Evolutionary conservation across 2,797 vertebrate species (phyloP).

Genomic region (Carapus acus): DNA sequence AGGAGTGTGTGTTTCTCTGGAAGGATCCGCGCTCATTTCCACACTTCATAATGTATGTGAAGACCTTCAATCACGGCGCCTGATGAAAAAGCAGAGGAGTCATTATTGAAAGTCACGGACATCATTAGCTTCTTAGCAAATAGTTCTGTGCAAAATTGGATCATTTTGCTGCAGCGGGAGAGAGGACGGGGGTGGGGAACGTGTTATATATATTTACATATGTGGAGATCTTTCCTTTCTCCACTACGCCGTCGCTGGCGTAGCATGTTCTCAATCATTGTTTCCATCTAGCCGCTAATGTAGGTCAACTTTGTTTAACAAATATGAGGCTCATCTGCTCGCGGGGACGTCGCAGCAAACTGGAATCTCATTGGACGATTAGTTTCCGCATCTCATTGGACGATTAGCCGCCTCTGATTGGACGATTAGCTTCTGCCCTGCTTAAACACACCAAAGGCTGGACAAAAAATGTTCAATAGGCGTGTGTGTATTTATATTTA

Average conservation of each 20-base stretch:
- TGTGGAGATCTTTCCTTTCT: too few species aligned
- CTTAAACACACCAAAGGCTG: too few species aligned
- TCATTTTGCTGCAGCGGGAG: background rate
- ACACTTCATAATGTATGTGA: background rate
- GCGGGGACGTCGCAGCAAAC: conserved; percentile 28
- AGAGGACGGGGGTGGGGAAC: too few species aligned
- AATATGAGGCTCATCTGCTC: conserved; percentile 21
- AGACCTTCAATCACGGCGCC: background rate
- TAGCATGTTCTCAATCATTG: too few species aligned
- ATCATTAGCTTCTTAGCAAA: background rate
- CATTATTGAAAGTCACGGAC: too few species aligned
- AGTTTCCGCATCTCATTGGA: conserved; percentile 20
- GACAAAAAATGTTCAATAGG: background rate
- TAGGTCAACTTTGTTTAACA: too few species aligned
- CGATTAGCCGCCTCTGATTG: conserved; percentile 27
- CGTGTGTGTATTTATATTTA: too few species aligned
- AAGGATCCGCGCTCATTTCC: conserved; percentile 2
- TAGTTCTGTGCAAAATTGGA: background rate
- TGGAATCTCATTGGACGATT: conserved; percentile 26
- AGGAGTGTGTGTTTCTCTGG: conserved; percentile 11
- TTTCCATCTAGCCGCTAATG: too few species aligned
- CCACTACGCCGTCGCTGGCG: too few species aligned
- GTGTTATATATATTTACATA: too few species aligned
- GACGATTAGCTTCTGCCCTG: conserved; percentile 28
- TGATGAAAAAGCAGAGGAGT: background rate